Evolutionary conservation across 2,113 vertebrate species (phyloP), one percentile per base, ranked within the genome.

Genomic region (Sander vitreus): DNA sequence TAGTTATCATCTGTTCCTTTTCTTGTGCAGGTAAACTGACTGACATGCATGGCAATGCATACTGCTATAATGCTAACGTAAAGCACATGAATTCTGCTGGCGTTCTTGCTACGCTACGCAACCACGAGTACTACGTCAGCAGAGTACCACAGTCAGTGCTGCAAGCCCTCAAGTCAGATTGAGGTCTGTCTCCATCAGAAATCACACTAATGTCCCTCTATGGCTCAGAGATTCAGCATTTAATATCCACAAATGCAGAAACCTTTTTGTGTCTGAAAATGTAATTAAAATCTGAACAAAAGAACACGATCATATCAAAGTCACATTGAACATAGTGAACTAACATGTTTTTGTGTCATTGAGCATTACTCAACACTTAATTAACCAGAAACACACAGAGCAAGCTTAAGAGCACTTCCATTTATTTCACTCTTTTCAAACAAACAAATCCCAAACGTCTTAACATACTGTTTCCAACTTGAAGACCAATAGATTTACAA

Each of bases 11-110:
- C 2, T 45, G 2, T 53, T 55, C 27, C 58, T 55, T 70, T 66
- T 33, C 33, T 72, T 39, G 14, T 87, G 70, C 81, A 99, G 98
- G 98, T 58, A 97, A 96, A 87, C 91, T 99, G 87, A 99, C 98
- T 0, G 98, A 99, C 87, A 95, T 99, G 86, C 95, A 95, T 78
- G 97, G 98, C 9, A 97, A 97, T 50, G 51, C 95, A 6, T 97
- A 97, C 84, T 65, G 93, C 50, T 99, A 99, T 45, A 88, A 97
- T 30, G 98, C 97, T 55, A 93, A 96, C 0, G 97, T 99, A 54
- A 97, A 99, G 84, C 97, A 98, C 90, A 97, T 99, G 97, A 99
- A 99, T 89, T 97, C 98, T 0, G 97, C 96, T 0, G 98, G 98
- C 0, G 97, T 99, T 67, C 96, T 99, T 33, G 98, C 97, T 4